Percentiles rank a stretch among this genome's conserved stretches.
phyloP scores from a whole-genome alignment of 2,113 vertebrate genomes.

The Synodontis membranacea region DNA sequence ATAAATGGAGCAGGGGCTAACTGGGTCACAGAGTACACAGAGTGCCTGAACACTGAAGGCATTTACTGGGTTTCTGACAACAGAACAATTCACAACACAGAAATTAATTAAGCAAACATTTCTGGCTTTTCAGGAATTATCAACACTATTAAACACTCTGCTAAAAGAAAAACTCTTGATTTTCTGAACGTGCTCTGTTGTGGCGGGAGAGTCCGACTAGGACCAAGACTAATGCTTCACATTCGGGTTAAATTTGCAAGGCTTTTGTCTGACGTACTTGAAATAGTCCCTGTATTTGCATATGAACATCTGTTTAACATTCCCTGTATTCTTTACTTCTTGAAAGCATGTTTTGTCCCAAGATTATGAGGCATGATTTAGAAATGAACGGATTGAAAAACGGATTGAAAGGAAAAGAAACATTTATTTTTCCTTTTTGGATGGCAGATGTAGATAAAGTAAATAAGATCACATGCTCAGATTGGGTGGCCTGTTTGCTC shows the following conservation, averaged over 20 bases:
- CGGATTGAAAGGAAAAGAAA: background rate
- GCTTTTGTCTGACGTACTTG: background rate
- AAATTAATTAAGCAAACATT: background rate
- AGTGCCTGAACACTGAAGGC: background rate
- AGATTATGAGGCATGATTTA: background rate
- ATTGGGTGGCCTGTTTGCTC: background rate
- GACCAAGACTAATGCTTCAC: background rate
- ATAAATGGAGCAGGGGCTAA: background rate
- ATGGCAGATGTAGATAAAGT: background rate
- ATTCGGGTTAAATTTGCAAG: background rate
- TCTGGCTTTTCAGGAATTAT: background rate
- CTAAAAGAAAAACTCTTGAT: background rate
- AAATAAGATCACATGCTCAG: background rate
- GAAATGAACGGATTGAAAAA: background rate
- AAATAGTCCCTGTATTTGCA: background rate
- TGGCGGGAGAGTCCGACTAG: background rate
- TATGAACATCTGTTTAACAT: background rate
- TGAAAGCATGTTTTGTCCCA: background rate
- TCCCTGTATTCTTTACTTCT: background rate
- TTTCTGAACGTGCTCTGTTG: no score
- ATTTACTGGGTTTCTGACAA: background rate
- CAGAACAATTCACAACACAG: background rate
- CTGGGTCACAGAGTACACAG: conserved; percentile 11
- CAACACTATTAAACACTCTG: background rate
- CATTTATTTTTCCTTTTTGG: background rate